A percentile compares a stretch with the other conserved stretches of the same genome.
Evolutionary conservation across 2,113 vertebrate genomes (phyloP).

Genomic region (Lathamus discolor): DNA sequence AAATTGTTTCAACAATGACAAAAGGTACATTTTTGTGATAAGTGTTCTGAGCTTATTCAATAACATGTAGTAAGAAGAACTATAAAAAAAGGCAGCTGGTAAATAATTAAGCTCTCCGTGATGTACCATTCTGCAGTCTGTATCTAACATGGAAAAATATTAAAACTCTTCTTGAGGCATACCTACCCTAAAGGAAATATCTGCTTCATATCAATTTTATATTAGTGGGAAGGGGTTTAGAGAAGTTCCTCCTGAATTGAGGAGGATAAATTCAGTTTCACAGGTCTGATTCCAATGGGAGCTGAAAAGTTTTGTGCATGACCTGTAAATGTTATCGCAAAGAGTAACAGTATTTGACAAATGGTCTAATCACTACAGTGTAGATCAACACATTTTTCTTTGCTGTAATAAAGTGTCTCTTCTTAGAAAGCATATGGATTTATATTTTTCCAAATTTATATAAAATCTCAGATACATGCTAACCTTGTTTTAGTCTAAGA

Average conservation of each 20-base stretch:
- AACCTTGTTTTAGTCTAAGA: slow-evolving; percentile 36
- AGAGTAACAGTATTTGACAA: slow-evolving; percentile 66
- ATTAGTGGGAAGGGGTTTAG: not conserved
- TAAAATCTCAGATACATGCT: slow-evolving; percentile 1
- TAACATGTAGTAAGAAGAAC: not conserved
- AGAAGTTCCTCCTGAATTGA: slow-evolving; percentile 37
- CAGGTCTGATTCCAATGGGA: not conserved
- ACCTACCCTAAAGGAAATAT: not conserved
- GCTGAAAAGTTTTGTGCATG: slow-evolving; percentile 46
- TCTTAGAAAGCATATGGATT: slow-evolving; percentile 65
- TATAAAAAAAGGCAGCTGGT: not conserved
- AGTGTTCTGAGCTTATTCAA: not conserved
- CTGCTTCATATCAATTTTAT: not conserved
- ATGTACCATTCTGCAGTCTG: not conserved
- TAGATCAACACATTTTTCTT: slow-evolving; percentile 75
- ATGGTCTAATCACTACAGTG: slow-evolving; percentile 63
- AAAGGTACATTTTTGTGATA: not conserved
- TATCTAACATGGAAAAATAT: not conserved
- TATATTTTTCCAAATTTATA: slow-evolving; percentile 57
- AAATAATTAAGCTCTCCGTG: not conserved
- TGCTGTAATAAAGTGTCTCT: slow-evolving; percentile 69
- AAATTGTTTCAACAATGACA: not conserved
- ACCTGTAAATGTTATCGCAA: slow-evolving; percentile 65
- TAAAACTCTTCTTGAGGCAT: not conserved
- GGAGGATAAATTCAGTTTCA: slow-evolving; percentile 12